Base-by-base conservation (phyloP, 2,888 invertebrate species). In the Dione vanillae region DNA sequence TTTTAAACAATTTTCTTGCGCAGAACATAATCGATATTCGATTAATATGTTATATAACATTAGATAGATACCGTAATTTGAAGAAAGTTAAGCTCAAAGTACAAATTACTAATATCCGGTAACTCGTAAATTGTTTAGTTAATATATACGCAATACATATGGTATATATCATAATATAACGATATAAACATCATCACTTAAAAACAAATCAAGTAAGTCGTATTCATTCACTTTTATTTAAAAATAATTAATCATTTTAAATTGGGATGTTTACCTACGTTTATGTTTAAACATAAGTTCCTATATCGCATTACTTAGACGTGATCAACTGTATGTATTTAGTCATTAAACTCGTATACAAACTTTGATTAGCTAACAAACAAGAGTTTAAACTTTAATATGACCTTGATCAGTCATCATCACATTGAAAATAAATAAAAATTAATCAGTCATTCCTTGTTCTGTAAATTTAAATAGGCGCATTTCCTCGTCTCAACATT, bases 321-420 rank as follows among this genome's bases (percentile, higher is more conserved):
- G n/a, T n/a, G n/a, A 16, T 54, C 35, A 54, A n/a, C 35, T 54
- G 52, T 66, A 64, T 65, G 41, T 66, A 54, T 61, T 61, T 61
- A n/a, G 16, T n/a, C n/a, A 61, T 61, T 45, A 35, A 6, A 11
- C 10, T 61, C 61, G 45, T 61, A 45, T 27, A 45, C 45, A 61
- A 45, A 61, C 35, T 61, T 16, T 45, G 10, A 45, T n/a, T 2
- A 61, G 27, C 16, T n/a, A 61, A 16, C 11, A 45, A 45, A 61
- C 61, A 61, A 61, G 45, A 16, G 45, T 45, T 45, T 27, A 35
- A 35, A 16, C 61, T 61, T 45, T 61, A 61, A 61, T 61, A 45
- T 61, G 45, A 45, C 61, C 61, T 61, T 61, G 27, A 45, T 61
- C 27, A 58, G 43, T 45, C n/a, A 61, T 45, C 37, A 56, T 61